Evolutionary conservation across 2,797 vertebrate genomes (phyloP).

Genomic region (Argya squamiceps): DNA sequence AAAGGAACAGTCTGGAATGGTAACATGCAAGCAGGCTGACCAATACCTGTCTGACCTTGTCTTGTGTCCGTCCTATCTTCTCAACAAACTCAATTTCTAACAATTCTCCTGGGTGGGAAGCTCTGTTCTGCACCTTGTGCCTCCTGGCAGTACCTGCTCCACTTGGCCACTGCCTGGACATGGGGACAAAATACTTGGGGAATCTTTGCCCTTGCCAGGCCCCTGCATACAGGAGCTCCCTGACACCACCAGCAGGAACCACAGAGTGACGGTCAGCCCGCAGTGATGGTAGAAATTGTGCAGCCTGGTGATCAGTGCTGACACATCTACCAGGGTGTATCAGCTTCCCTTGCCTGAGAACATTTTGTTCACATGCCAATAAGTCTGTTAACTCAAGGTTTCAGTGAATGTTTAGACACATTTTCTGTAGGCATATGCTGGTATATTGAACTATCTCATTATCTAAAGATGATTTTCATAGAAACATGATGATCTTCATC

Average conservation of each 20-base stretch:
- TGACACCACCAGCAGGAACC: not conserved
- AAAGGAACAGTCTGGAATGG: not conserved
- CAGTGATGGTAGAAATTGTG: not conserved
- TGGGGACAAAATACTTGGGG: not conserved
- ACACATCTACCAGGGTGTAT: not conserved
- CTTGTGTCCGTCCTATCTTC: not conserved
- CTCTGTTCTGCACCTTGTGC: not conserved
- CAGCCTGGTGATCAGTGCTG: not conserved
- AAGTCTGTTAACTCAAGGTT: slow-evolving; percentile 29
- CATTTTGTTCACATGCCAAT: not conserved
- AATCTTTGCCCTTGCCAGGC: not conserved
- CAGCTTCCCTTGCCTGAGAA: not conserved
- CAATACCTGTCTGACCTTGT: not conserved
- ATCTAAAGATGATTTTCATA: slow-evolving; percentile 41
- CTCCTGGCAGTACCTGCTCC: not conserved
- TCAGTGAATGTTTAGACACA: slow-evolving; percentile 45
- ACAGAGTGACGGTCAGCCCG: not conserved
- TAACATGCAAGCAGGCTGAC: not conserved
- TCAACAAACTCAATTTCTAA: not conserved
- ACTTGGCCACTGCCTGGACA: not conserved
- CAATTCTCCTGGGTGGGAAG: not conserved
- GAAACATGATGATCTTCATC: slow-evolving; percentile 25
- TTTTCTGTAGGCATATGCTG: slow-evolving; percentile 53
- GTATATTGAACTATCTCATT: slow-evolving; percentile 32
- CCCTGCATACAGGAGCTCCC: not conserved